Conservation (phyloP, 2,113 vertebrate species). For the Lasiurus borealis region DNA sequence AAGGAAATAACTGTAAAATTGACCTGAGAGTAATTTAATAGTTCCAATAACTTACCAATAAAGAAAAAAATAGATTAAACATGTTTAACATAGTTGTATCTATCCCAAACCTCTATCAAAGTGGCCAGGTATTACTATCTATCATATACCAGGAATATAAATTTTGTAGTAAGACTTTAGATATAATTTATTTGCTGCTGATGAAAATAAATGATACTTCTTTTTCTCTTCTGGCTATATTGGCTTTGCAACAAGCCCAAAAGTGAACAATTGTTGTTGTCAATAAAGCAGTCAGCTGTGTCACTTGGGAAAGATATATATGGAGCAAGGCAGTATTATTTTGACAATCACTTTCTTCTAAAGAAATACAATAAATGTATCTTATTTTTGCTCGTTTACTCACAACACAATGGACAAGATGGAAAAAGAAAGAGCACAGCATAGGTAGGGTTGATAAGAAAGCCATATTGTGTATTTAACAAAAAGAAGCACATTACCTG, state of each 20-base stretch:
- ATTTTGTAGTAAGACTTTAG: constrained; percentile 8
- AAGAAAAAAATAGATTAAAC: background rate
- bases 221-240: constrained; percentile 14
- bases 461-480: constrained; percentile 63
- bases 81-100: background rate
- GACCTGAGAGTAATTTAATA: background rate
- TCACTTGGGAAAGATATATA: constrained; percentile 52
- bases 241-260: constrained; percentile 13
- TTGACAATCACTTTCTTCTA: constrained; percentile 66
- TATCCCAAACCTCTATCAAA: background rate
- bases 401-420: constrained; percentile 52
- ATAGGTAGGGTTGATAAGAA: constrained; percentile 19
- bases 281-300: constrained; percentile 53
- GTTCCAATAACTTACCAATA: background rate
- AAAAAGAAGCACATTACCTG: constrained; percentile 60
- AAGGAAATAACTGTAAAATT: constrained; percentile 22
- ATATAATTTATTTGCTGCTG: constrained; percentile 21
- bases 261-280: constrained; percentile 60
- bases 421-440: constrained; percentile 35
- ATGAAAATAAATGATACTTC: background rate
- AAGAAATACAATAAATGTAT: constrained; percentile 61
- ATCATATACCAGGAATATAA: constrained; percentile 14
- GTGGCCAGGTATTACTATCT: background rate
- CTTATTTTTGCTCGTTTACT: constrained; percentile 58
- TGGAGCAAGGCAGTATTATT: constrained; percentile 39